Evolutionary conservation across 2,888 invertebrate species (phyloP).

Genomic region (Lithophane leautieri): DNA sequence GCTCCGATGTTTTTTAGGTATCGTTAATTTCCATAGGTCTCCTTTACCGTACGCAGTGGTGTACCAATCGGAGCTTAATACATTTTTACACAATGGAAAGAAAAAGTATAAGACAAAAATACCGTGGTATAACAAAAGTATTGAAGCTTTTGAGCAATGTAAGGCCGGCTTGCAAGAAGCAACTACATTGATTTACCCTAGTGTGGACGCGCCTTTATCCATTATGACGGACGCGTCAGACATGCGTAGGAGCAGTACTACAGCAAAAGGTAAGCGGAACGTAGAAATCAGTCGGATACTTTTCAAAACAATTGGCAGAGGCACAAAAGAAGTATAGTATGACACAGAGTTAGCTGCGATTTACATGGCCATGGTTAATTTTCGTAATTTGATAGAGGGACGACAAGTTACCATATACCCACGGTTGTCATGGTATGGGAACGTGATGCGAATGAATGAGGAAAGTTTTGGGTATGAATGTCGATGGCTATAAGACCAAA

Average conservation of each 20-base stretch:
- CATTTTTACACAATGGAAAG: not conserved
- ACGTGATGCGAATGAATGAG: too few species aligned
- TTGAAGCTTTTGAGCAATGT: not conserved
- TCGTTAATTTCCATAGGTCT: not conserved
- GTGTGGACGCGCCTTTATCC: not conserved
- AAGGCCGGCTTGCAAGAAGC: not conserved
- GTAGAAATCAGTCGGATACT: not conserved
- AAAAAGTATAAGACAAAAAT: not conserved
- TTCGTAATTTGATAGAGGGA: not conserved
- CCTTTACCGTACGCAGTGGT: not conserved
- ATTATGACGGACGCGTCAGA: not conserved
- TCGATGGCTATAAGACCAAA: too few species aligned
- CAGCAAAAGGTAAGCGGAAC: not conserved
- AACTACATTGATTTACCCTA: not conserved
- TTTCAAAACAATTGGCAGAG: not conserved
- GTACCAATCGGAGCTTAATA: not conserved
- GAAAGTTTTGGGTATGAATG: too few species aligned
- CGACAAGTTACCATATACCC: not conserved
- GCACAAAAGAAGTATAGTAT: slow-evolving; percentile 1
- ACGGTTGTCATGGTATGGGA: too few species aligned
- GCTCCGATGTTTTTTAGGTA: not conserved
- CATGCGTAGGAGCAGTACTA: not conserved
- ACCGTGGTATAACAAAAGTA: not conserved
- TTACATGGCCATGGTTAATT: slow-evolving; percentile 14
- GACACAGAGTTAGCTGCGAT: slow-evolving; percentile 1